Evolutionary conservation across 2,113 vertebrate genomes (phyloP), one percentile per base, ranked within the genome.

Genomic region (Hirundichthys speculiger): DNA sequence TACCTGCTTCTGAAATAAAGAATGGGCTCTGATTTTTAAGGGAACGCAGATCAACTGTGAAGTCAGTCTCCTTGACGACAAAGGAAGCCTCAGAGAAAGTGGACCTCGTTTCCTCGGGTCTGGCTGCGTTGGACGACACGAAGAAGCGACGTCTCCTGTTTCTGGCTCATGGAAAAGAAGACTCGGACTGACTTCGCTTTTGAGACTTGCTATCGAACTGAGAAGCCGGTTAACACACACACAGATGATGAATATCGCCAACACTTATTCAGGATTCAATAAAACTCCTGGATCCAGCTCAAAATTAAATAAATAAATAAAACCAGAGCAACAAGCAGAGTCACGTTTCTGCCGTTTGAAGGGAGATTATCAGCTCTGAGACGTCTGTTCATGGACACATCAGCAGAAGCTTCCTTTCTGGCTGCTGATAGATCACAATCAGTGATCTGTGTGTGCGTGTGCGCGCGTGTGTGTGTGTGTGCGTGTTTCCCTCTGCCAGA

Each of bases 401-500:
- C 5, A 53, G 51, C 39, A 61, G 50, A 30, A 9, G 64, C 3
- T 62, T n/a, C n/a, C n/a, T n/a, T n/a, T n/a, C n/a, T n/a, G n/a
- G n/a, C 30, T 69, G 69, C 21, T 77, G 78, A 59, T 64, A 50
- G 72, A 82, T 86, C 72, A 30, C 58, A 78, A 84, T 88, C 85
- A 71, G 74, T 58, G 62, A 60, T 39, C 20, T 53, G 61, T 60
- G 64, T 76, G 69, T n/a, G n/a, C n/a, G n/a, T n/a, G n/a, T n/a
- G n/a, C n/a, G n/a, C n/a, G n/a, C n/a, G n/a, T n/a, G n/a, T n/a
- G n/a, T n/a, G n/a, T n/a, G n/a, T n/a, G n/a, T n/a, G n/a, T n/a
- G n/a, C n/a, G n/a, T 61, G 79, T 86, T 74, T 82, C 59, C 69
- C 58, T 58, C 68, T 22, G 66, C 64, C 82, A 76, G 75, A 86